Base-by-base conservation (phyloP, 2,888 invertebrate species). In the Agrenia bidenticulata region DNA sequence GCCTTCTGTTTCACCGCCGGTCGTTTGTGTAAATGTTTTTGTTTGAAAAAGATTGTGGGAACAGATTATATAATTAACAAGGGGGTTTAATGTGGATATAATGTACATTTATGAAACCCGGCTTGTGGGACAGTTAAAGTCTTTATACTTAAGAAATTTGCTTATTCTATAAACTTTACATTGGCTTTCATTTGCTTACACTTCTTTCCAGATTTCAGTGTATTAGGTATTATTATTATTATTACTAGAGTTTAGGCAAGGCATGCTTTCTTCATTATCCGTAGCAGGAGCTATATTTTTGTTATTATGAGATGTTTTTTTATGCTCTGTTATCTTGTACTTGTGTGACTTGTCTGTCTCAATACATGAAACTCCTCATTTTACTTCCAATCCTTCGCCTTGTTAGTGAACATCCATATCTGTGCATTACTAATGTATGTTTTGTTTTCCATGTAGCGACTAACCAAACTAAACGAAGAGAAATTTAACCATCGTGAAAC, bases 401-500 rank as follows among this genome's bases (percentile, higher is more conserved):
- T 51, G 24, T 24, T 51, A 23, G 51, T 13, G 24, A 7, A 32
- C 11, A 32, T 32, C 11, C 32, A 51, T 7, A 24, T 9, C 2
- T 9, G 23, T 24, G 7, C 15, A 45, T 11, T 24, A 51, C 50
- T 50, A 57, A 61, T 66, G 66, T 67, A 65, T 67, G 70, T 67
- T 70, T 67, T 70, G 67, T 68, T 71, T 67, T 67, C 58, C 61
- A 63, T 71, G 64, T 64, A 68, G 64, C 61, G 39, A 61, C 66
- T 68, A 64, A 59, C 68, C 62, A 32, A 51, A 63, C 24, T 56
- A 71, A 68, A 59, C 58, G 55, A 67, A 69, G 64, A 62, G 62
- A 65, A 70, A 70, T 66, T 70, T 67, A 68, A 70, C 57, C 62
- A 59, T 64, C 62, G 60, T 66, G 64, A 70, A 73, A 73, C 59